Evolutionary conservation across 2,888 invertebrate species (phyloP).

Genomic region (Amiota communis): DNA sequence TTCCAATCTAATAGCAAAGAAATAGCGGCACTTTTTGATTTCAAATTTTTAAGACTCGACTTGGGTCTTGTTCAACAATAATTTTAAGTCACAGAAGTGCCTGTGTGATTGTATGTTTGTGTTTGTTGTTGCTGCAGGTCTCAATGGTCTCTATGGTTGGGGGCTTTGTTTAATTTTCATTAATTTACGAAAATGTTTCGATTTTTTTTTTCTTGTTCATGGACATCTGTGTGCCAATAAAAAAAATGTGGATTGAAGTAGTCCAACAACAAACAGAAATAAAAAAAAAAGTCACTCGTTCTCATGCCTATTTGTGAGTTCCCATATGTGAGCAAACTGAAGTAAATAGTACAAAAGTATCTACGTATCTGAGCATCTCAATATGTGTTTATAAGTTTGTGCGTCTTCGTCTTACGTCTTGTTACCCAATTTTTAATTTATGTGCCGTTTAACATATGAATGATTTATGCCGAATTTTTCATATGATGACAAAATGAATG

Average conservation of each 20-base stretch:
- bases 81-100: too few relatives aligned
- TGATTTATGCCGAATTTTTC: slow-evolving; percentile 58
- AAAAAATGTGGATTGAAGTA: background rate
- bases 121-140: background rate
- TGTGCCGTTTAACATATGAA: slow-evolving; percentile 50
- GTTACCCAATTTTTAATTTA: slow-evolving; percentile 29
- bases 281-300: slow-evolving; percentile 10
- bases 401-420: background rate
- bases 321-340: background rate
- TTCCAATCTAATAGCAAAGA: background rate
- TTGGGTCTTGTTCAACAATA: background rate
- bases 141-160: background rate
- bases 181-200: slow-evolving; percentile 60
- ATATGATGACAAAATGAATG: slow-evolving; percentile 47
- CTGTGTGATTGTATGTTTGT: slow-evolving; percentile 1
- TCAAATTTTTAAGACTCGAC: slow-evolving; percentile 1
- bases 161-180: slow-evolving; percentile 46
- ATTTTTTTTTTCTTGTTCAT: slow-evolving; percentile 42
- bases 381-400: background rate
- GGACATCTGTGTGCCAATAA: slow-evolving; percentile 48
- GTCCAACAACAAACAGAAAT: too few relatives aligned
- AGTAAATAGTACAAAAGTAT: too few relatives aligned
- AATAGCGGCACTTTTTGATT: slow-evolving; percentile 48
- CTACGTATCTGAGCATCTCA: too few relatives aligned
- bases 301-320: slow-evolving; percentile 25